Evolutionary conservation across 2,888 invertebrate species (phyloP).

Genomic region (Himalopsyche tibetana): DNA sequence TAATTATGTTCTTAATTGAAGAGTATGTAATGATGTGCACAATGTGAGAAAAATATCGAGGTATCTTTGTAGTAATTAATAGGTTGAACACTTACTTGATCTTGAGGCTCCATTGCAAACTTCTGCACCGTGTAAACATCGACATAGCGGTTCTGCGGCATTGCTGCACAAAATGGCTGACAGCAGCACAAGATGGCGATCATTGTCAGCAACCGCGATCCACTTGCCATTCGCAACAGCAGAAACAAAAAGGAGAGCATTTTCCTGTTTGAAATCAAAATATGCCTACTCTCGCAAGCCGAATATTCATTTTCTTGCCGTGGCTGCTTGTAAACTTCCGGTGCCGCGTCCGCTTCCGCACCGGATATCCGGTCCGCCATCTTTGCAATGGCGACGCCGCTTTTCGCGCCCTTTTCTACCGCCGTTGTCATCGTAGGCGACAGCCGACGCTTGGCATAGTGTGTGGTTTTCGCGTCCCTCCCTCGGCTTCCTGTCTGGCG

Average conservation of each 20-base stretch:
- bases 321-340: conserved; percentile 53
- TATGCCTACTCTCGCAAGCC: conserved; percentile 29
- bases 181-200: conserved; percentile 45
- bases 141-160: conserved; percentile 51
- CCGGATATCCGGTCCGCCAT: conserved; percentile 64
- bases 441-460: conserved; percentile 13
- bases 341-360: conserved; percentile 58
- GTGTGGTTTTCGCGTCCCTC: conserved; percentile 54
- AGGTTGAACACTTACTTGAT: conserved; percentile 74
- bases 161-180: conserved; percentile 32
- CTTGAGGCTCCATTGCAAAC: conserved; percentile 94
- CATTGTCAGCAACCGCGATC: conserved; percentile 41
- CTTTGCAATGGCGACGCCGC: conserved; percentile 58
- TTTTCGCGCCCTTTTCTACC: conserved; percentile 58
- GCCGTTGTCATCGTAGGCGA: conserved; percentile 61
- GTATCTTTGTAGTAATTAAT: too few relatives aligned
- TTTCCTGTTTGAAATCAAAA: conserved; percentile 58
- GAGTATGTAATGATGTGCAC: too few relatives aligned
- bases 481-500: conserved; percentile 45
- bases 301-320: conserved; percentile 34
- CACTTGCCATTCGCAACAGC: conserved; percentile 61
- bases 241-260: conserved; percentile 64
- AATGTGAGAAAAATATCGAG: too few relatives aligned
- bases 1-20: too few relatives aligned
- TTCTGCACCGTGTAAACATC: conserved; percentile 78